Base-by-base conservation (phyloP, 2,113 vertebrate genomes). In the Chinchilla lanigera region DNA sequence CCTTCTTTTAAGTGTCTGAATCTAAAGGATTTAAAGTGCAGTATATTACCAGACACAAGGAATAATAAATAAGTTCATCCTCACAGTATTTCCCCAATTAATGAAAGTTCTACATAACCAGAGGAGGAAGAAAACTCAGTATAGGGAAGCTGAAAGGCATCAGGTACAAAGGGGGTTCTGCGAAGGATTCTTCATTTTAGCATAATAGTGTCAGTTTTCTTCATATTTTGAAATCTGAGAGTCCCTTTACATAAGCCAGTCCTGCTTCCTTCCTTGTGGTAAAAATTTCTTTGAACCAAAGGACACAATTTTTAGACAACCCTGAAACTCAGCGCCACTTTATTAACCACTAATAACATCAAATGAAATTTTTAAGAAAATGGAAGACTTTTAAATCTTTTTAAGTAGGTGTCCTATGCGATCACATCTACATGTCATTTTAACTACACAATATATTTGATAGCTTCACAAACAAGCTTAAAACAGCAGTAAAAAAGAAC, bases 1-100 rank as follows among this genome's bases (percentile, higher is more conserved):
- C 71, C 84, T 89, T 92, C 90, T 82, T 78, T 88, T 60, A 54
- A 92, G 54, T 93, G 78, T 63, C 73, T 90, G 50, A 95, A 77
- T 94, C 83, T 97, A 86, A 58, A 89, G 61, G 67, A 81, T 85
- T 47, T 87, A 24, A 86, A 92, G 92, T 54, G 20, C 41, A 16
- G 5, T 87, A n/a, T 20, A 41, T 88, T 77, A 24, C 47, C n/a
- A 92, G 16, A 71, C 50, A 9, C 38, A 65, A 14, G 33, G 12
- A 78, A 92, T 84, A 26, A 12, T 80, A 82, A 93, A 86, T 60
- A 52, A 82, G 65, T 61, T 33, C 16, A 92, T 71, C 22, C 38
- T 69, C 24, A 50, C 26, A 67, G 2, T 41, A 67, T 67, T 75
- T 2, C 50, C 33, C 60, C 78, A 90, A 58, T 81, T 83, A 69